phyloP scores from a whole-genome alignment of 2,113 vertebrate species.

The Gallinago jamesoni region DNA sequence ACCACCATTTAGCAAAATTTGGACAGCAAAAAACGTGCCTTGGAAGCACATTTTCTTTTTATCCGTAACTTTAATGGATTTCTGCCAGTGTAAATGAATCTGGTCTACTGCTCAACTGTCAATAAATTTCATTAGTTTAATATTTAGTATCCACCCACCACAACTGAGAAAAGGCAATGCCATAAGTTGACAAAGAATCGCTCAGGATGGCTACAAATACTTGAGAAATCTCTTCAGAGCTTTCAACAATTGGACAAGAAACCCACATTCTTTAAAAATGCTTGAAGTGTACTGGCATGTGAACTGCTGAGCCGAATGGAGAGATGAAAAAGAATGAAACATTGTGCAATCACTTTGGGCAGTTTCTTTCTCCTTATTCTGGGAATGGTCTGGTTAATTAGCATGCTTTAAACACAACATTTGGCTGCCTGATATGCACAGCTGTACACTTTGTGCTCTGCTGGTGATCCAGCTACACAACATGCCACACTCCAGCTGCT shows the following conservation, averaged over 20 bases:
- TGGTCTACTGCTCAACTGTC: not conserved
- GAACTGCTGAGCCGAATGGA: not conserved
- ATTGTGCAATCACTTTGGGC: constrained; percentile 29
- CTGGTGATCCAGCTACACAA: constrained; percentile 18
- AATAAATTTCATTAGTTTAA: not conserved
- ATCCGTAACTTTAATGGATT: not conserved
- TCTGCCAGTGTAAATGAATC: not conserved
- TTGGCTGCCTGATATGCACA: constrained; percentile 43
- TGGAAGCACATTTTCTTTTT: not conserved
- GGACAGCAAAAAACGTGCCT: not conserved
- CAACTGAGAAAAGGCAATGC: not conserved
- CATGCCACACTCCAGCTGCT: constrained; percentile 14
- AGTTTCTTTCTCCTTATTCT: constrained; percentile 31
- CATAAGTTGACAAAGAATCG: not conserved
- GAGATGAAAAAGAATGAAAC: not conserved
- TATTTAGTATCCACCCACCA: not conserved
- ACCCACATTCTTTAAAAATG: constrained; percentile 20
- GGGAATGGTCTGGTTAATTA: constrained; percentile 41
- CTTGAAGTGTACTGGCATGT: constrained; percentile 32
- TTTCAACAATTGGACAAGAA: not conserved
- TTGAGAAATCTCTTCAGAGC: constrained; percentile 32
- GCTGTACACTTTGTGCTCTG: constrained; percentile 40
- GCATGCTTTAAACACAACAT: constrained; percentile 20
- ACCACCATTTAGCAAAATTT: not conserved
- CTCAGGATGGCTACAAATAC: not conserved